Conservation (phyloP, 2,888 invertebrate species). For the Zygothrica quintamaculata region DNA sequence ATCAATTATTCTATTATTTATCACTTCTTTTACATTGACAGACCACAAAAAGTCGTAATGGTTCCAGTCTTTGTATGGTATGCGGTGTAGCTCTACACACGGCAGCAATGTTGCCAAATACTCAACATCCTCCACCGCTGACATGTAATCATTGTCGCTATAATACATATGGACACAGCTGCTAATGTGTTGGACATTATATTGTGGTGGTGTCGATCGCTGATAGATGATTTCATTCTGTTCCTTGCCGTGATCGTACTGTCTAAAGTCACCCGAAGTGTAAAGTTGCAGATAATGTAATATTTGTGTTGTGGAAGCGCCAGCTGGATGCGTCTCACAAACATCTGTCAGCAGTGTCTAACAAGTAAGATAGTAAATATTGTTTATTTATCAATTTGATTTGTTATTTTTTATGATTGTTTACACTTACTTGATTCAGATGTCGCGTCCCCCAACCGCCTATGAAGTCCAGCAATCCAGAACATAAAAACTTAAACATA, state of each 20-base stretch:
- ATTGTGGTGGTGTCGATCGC: conserved; percentile 86
- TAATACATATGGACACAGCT: conserved; percentile 88
- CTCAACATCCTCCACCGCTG: conserved; percentile 86
- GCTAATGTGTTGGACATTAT: conserved; percentile 86
- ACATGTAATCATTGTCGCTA: conserved; percentile 88
- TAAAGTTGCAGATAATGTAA: conserved; percentile 89
- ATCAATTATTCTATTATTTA: conserved; percentile 85
- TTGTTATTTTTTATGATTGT: neutral
- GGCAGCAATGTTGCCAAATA: conserved; percentile 85
- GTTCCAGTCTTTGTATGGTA: conserved; percentile 86
- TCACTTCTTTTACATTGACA: conserved; percentile 86
- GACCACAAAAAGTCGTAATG: conserved; percentile 90
- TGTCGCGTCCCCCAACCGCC: conserved; percentile 82
- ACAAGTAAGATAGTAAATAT: no score
- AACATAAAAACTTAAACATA: conserved; percentile 75
- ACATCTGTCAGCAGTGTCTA: conserved; percentile 89
- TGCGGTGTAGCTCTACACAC: conserved; percentile 85
- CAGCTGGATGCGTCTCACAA: conserved; percentile 88
- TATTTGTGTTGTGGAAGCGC: conserved; percentile 88
- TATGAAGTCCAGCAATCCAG: conserved; percentile 78
- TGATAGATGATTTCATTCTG: conserved; percentile 86
- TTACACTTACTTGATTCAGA: conserved; percentile 78
- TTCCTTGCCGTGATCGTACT: conserved; percentile 86
- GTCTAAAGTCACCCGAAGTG: conserved; percentile 85
- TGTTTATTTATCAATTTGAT: no score